Base-by-base conservation (phyloP, 2,113 vertebrate species). In the Tragelaphus buxtoni region DNA sequence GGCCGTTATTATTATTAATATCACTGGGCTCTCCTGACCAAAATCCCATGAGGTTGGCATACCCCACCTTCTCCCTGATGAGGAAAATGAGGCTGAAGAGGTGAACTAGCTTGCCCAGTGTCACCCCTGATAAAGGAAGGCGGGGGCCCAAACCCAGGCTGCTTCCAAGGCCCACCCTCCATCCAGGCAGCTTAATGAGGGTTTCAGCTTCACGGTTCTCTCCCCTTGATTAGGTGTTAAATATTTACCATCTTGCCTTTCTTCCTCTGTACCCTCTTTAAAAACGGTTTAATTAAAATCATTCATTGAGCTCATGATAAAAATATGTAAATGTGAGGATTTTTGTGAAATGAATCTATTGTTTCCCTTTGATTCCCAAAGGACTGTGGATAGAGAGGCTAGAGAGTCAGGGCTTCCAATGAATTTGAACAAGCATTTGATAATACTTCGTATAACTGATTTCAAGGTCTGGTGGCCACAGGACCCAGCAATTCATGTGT, bases 201-300 rank as follows among this genome's bases (percentile, higher is more conserved):
- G 88, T 81, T 95, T 94, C 49, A 8, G 95, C 96, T 92, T 96
- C 97, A 97, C 7, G 96, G 96, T 97, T 94, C 97, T 97, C 95
- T 97, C 92, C 97, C 97, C 97, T 97, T 97, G 97, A 98, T 98
- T 97, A 97, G 98, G 97, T 97, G 98, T 97, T 98, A 98, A 98
- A 98, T 98, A 97, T 97, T 98, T 97, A 98, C 98, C 97, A 96
- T 96, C 92, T 94, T 76, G 88, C 97, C 96, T 97, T 95, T 96
- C 92, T 97, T 94, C 90, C 96, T 96, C 90, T 93, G 96, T 72
- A 80, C 76, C 95, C 97, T 97, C 95, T 96, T 97, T 97, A 96
- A 97, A 97, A 96, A 92, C 0, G 96, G 84, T 97, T 98, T 98
- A 98, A 98, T 98, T 98, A 98, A 98, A 98, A 98, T 92, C 88